Evolutionary conservation across 2,888 invertebrate species (phyloP), one percentile per base, ranked within the genome.

Genomic region (Cheilosia vernalis): DNA sequence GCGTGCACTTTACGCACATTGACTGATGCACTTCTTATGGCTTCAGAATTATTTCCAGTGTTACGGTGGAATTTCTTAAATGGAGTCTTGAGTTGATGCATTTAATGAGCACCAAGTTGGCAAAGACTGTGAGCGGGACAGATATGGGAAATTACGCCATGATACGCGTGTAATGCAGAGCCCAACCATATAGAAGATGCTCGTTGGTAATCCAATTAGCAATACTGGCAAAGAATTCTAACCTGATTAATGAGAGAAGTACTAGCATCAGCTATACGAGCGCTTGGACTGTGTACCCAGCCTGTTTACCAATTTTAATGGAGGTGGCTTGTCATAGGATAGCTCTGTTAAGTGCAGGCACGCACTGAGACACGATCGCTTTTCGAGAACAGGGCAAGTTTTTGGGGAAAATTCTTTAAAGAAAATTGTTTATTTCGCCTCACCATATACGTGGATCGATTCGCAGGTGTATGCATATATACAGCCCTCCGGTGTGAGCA

Each of bases 1-100:
- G 0, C 27, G 37, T 24, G 21, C 13, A 4, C n/a, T 17, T n/a
- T 44, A 44, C 17, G 27, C 47, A 10, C 49, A 64, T 21, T 21
- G 47, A 64, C 21, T 21, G 9, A 51, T 49, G 21, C 33, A 37
- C 51, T 51, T 37, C 21, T 64, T 51, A 51, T 64, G 49, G 64
- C 1, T 51, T 64, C 7, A 27, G 44, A 67, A 55, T 33, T 44
- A 44, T 15, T 44, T 55, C 56, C 24, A 17, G 17, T 30, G 15
- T 10, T 27, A 7, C 21, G 15, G 19, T 37, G 61, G 49, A 19
- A 49, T 72, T 78, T 83, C 72, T 83, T 83, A 42, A 73, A 69
- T 58, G 30, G 37, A 66, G 47, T 37, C 73, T 78, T 78, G 73
- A 66, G 78, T 63, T 78, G 73, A 63, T 83, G 78, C 67, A 69